phyloP scores from a whole-genome alignment of 2,888 invertebrate genomes.

The Mythimna ferrago region DNA sequence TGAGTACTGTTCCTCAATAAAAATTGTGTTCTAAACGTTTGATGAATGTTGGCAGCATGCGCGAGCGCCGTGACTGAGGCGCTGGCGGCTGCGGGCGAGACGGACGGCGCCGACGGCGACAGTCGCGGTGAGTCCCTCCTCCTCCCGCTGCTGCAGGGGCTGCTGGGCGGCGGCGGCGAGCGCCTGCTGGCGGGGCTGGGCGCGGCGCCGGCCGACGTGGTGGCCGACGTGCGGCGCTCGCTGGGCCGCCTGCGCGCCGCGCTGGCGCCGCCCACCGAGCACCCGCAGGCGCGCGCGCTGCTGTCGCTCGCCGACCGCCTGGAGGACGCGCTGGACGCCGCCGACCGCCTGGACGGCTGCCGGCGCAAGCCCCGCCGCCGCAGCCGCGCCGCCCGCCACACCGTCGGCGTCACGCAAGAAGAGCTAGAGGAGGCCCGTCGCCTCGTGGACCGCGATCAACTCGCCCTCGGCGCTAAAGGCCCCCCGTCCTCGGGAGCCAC shows the following conservation, averaged over 20 bases:
- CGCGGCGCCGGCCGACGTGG: constrained; percentile 91
- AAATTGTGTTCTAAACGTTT: background rate
- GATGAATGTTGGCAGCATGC: constrained; percentile 77
- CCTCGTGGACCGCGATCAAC: constrained; percentile 91
- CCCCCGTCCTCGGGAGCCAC: constrained; percentile 73
- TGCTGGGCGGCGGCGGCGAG: constrained; percentile 90
- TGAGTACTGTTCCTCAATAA: too few relatives aligned
- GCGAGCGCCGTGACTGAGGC: constrained; percentile 87
- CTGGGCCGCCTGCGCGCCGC: constrained; percentile 94
- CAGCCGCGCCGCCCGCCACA: constrained; percentile 93
- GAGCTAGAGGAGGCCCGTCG: constrained; percentile 95
- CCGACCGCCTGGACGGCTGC: constrained; percentile 83
- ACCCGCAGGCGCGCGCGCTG: constrained; percentile 91
- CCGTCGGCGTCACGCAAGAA: constrained; percentile 95
- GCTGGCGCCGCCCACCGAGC: constrained; percentile 90
- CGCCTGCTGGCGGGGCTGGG: constrained; percentile 84
- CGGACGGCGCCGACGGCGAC: constrained; percentile 66
- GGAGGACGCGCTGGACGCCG: constrained; percentile 90
- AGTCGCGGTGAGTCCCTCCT: constrained; percentile 94
- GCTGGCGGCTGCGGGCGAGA: constrained; percentile 82
- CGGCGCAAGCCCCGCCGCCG: constrained; percentile 88
- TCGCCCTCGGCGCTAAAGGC: constrained; percentile 71
- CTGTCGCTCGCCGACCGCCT: constrained; percentile 93
- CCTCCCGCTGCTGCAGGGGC: constrained; percentile 92
- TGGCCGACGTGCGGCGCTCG: constrained; percentile 95